Base-by-base conservation (phyloP, 1,140 invertebrate species). In the Notospermus geniculatus region DNA sequence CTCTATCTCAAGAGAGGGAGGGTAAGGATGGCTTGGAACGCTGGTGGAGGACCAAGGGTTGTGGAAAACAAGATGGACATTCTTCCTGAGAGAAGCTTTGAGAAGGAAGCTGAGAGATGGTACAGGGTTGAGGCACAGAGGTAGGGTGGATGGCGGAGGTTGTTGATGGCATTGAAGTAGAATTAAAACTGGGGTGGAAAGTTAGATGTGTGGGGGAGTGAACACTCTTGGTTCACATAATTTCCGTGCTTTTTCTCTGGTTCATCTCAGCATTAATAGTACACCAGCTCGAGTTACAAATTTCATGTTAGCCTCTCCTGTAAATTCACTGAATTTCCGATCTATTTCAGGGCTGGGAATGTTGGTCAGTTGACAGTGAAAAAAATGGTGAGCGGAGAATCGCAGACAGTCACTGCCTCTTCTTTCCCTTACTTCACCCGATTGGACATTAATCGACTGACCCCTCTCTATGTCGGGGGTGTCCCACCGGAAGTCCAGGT, bases 1-100 rank as follows among this genome's bases (percentile, higher is more conserved):
- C 72, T 95, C 27, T 91, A 93, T 77, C 86, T 94, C 79, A 82
- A 89, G 0, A 85, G 92, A 63, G 84, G 90, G 28, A 87, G 86
- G 57, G 87, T 92, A 15, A 83, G 86, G 61, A 88, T 91, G 55
- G 71, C 87, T 0, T 93, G 90, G 91, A 88, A 91, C 75, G 83
- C 89, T 1, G 91, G 90, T 11, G 88, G 87, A 23, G 88, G 74
- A 1, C 84, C 85, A 0, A 86, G 83, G 1, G 60, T 70, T 11
- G 71, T 83, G 9, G 64, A 69, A 54, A 89, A 92, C 80, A 56
- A 63, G 1, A 68, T 81, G 30, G 68, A 69, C 71, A 85, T 84
- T 61, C 83, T 69, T 69, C 85, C 63, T 70, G 86, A 83, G 29
- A 84, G 86, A 25, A 81, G 86, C 60, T 79, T 84, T 11, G 81